phyloP scores from a whole-genome alignment of 1,140 invertebrate species.

The Radopholus similis region DNA sequence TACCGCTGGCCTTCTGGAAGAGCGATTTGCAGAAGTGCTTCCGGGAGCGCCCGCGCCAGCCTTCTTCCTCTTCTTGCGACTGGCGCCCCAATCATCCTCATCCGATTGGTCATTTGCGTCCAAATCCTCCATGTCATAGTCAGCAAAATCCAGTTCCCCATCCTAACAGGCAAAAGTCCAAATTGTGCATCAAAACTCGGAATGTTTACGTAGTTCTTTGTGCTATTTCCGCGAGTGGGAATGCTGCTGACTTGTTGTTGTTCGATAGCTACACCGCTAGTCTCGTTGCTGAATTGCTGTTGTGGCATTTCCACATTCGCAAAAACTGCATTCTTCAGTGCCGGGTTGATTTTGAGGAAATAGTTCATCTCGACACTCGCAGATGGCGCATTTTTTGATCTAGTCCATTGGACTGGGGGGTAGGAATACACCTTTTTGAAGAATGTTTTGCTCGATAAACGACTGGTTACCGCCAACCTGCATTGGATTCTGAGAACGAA shows the following conservation, averaged over 20 bases:
- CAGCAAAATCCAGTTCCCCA: slow-evolving; percentile 22
- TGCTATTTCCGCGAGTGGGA: slow-evolving; percentile 1
- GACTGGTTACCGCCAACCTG: slow-evolving; percentile 15
- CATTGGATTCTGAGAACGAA: slow-evolving; percentile 30
- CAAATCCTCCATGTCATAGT: slow-evolving; percentile 36
- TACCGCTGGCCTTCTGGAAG: not conserved
- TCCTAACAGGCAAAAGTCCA: slow-evolving; percentile 17
- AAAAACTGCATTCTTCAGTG: slow-evolving; percentile 20
- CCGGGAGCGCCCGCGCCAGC: not conserved
- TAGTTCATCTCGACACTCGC: slow-evolving; percentile 52
- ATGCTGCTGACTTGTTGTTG: not conserved
- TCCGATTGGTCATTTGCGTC: slow-evolving; percentile 38
- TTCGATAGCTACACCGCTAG: not conserved
- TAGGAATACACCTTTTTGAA: slow-evolving; percentile 30
- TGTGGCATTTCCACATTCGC: not conserved
- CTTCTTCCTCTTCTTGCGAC: slow-evolving; percentile 34
- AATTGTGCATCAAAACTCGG: not conserved
- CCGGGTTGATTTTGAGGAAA: slow-evolving; percentile 43
- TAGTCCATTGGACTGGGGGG: slow-evolving; percentile 18
- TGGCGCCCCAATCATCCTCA: slow-evolving; percentile 42
- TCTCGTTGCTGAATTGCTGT: not conserved
- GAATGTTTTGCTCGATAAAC: not conserved
- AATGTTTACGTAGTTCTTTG: slow-evolving; percentile 8
- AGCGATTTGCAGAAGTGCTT: not conserved
- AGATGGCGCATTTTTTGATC: slow-evolving; percentile 27